These are phyloP conservation scores for Petrocephalus schoutedeni DNA, from an alignment of 2,797 vertebrate species.

Conservation along the genomic window DNA sequence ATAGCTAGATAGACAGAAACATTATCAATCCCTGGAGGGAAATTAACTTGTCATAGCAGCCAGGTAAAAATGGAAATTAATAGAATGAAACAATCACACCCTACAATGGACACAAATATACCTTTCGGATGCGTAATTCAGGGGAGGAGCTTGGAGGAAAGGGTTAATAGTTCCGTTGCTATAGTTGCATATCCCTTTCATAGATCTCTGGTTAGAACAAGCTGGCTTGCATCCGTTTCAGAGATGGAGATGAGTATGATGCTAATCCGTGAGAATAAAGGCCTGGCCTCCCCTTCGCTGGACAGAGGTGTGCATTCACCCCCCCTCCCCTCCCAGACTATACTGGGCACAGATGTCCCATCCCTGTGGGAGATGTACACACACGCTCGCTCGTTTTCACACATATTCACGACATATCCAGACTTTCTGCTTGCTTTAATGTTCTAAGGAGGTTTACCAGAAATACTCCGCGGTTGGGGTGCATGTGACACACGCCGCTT, in stretches of 20 bases:
- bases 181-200: slow-evolving; percentile 30
- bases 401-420: neutral
- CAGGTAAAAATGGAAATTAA: neutral
- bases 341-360: neutral
- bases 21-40: too few species aligned
- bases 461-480: neutral
- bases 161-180: slow-evolving; percentile 5
- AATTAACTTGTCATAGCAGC: too few species aligned
- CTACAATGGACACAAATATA: slow-evolving; percentile 1
- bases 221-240: neutral
- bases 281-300: slow-evolving; percentile 46
- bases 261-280: slow-evolving; percentile 60
- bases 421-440: neutral
- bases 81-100: neutral
- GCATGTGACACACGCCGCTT: neutral
- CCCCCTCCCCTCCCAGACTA: neutral
- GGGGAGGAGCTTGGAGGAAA: neutral
- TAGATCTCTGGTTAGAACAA: neutral
- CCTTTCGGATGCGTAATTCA: slow-evolving; percentile 29
- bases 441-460: neutral
- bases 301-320: neutral
- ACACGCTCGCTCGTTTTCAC: neutral
- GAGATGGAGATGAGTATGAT: slow-evolving; percentile 28
- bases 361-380: neutral
- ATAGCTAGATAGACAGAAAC: too few species aligned